Evolutionary conservation across 2,113 vertebrate species (phyloP).

Genomic region (Microtus pennsylvanicus): DNA sequence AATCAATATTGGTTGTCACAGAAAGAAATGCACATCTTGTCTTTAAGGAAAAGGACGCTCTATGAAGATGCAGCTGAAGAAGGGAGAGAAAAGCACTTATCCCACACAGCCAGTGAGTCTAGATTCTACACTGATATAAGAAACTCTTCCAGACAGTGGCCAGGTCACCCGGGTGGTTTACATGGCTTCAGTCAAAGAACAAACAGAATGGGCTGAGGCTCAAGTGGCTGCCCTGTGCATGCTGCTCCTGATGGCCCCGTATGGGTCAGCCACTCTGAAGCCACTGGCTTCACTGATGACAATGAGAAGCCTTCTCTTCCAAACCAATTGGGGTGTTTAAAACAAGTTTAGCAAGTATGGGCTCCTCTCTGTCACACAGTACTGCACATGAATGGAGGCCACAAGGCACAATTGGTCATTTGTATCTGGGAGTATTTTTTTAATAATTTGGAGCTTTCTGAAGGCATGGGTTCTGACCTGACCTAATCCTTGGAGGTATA

Average conservation of each 20-base stretch:
- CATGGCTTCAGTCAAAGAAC: background rate
- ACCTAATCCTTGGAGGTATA: slow-evolving; percentile 91
- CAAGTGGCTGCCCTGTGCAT: background rate
- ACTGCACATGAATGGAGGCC: slow-evolving; percentile 85
- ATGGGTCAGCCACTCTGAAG: background rate
- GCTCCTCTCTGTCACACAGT: slow-evolving; percentile 86
- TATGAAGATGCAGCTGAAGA: background rate
- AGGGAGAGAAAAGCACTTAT: rapidly evolving
- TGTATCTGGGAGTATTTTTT: slow-evolving; percentile 74
- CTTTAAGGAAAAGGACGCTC: background rate
- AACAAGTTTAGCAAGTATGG: slow-evolving; percentile 84
- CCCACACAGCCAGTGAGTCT: background rate
- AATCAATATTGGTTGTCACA: background rate
- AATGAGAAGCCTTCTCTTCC: background rate
- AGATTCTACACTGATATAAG: background rate
- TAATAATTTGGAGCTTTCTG: slow-evolving; percentile 78
- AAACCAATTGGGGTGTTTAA: background rate
- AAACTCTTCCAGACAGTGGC: rapidly evolving
- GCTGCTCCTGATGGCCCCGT: background rate
- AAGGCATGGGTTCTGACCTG: slow-evolving; percentile 73
- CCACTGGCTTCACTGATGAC: background rate
- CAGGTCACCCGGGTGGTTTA: rapidly evolving
- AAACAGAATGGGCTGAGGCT: rapidly evolving
- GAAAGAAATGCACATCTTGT: background rate
- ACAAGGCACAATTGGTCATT: slow-evolving; percentile 76